Evolutionary conservation across 2,113 vertebrate genomes (phyloP).

Genomic region (Semicossyphus pulcher): DNA sequence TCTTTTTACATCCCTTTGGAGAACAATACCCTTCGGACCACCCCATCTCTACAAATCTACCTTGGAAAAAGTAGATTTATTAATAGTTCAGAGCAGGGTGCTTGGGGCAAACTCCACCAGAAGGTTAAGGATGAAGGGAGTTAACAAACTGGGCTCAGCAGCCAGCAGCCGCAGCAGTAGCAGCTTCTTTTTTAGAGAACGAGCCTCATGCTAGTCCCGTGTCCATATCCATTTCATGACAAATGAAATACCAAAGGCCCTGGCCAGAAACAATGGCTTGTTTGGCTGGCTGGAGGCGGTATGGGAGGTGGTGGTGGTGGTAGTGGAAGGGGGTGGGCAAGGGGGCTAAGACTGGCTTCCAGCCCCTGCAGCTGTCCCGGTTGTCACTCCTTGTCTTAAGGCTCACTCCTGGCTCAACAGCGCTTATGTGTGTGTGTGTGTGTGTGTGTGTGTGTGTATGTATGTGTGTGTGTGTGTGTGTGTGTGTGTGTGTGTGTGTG

Average conservation of each 20-base stretch:
- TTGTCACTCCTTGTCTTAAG: constrained; percentile 85
- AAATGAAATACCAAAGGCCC: constrained; percentile 84
- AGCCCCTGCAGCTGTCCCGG: constrained; percentile 82
- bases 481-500: constrained; percentile 10
- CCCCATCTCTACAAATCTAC: constrained; percentile 52
- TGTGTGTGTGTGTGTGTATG: constrained; percentile 2
- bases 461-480: constrained; percentile 12
- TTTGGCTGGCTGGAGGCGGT: constrained; percentile 71
- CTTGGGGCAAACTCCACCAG: constrained; percentile 50
- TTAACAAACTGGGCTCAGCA: constrained; percentile 44
- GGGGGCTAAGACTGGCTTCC: constrained; percentile 70
- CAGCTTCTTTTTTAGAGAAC: constrained; percentile 67
- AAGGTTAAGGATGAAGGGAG: constrained; percentile 73
- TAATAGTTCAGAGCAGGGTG: constrained; percentile 67
- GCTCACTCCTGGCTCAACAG: constrained; percentile 78
- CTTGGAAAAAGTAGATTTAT: constrained; percentile 75
- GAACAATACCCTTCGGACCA: constrained; percentile 69
- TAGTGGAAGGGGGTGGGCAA: constrained; percentile 4
- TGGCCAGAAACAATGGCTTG: constrained; percentile 79
- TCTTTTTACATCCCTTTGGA: constrained; percentile 60
- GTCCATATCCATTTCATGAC: constrained; percentile 84
- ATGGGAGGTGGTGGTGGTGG: constrained; percentile 58
- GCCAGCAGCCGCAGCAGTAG: constrained; percentile 42
- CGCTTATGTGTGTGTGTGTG: constrained; percentile 63
- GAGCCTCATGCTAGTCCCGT: constrained; percentile 68